phyloP scores from a whole-genome alignment of 1,140 invertebrate species.

The Drosophila pandora region DNA sequence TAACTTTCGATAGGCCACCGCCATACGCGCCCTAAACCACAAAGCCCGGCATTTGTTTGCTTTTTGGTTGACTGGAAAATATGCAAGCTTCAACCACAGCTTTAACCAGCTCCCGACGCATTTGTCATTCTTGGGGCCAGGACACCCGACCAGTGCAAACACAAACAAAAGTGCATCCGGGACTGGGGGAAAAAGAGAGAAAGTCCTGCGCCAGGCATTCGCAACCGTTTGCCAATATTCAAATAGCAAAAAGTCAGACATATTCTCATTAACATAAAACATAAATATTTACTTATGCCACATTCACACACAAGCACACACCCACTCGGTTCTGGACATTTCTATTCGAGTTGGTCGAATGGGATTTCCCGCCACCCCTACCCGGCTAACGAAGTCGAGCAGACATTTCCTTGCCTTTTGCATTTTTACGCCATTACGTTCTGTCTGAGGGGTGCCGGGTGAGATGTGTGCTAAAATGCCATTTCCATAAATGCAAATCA shows the following conservation, averaged over 20 bases:
- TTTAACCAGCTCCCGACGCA: slow-evolving; percentile 72
- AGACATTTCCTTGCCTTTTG: slow-evolving; percentile 67
- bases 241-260: slow-evolving; percentile 82
- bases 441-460: slow-evolving; percentile 30
- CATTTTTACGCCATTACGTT: slow-evolving; percentile 73
- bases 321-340: slow-evolving; percentile 39
- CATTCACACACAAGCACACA: slow-evolving; percentile 39
- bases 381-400: slow-evolving; percentile 18
- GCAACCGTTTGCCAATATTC: slow-evolving; percentile 75
- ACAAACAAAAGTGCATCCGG: slow-evolving; percentile 19
- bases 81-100: slow-evolving; percentile 67
- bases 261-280: slow-evolving; percentile 83
- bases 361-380: slow-evolving; percentile 32
- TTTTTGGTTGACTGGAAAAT: slow-evolving; percentile 49
- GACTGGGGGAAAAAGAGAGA: slow-evolving; percentile 30
- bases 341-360: slow-evolving; percentile 72
- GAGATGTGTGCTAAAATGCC: slow-evolving; percentile 62
- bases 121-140: slow-evolving; percentile 70
- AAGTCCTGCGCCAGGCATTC: slow-evolving; percentile 43
- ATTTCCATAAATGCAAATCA: slow-evolving; percentile 82
- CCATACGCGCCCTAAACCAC: slow-evolving; percentile 35
- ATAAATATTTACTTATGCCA: slow-evolving; percentile 83
- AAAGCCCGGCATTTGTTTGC: slow-evolving; percentile 54
- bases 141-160: slow-evolving; percentile 14
- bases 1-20: slow-evolving; percentile 12